Conservation (phyloP, 2,888 invertebrate species). For the Dryocosmus kuriphilus region DNA sequence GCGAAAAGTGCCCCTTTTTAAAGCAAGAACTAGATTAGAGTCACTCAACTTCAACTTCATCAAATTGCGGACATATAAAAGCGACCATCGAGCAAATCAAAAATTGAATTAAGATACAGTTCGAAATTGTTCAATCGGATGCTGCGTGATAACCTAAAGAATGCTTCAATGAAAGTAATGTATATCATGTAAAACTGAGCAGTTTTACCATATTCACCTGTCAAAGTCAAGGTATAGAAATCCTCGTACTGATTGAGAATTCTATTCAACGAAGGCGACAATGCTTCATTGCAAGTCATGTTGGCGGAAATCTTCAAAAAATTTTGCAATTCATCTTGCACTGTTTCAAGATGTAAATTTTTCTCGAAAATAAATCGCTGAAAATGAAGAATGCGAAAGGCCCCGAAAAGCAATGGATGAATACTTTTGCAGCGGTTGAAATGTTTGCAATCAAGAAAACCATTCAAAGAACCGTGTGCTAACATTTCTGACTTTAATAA, state of each 20-base stretch:
- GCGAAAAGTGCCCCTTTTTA: conserved; percentile 45
- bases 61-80: conserved; percentile 54
- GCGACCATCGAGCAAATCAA: conserved; percentile 55
- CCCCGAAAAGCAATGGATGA: conserved; percentile 65
- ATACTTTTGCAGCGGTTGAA: too few species aligned
- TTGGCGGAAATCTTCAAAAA: too few species aligned
- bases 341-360: too few species aligned
- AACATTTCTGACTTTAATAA: conserved; percentile 57
- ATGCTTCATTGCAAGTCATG: neutral
- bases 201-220: conserved; percentile 52
- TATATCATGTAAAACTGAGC: conserved; percentile 57
- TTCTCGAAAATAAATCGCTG: conserved; percentile 58
- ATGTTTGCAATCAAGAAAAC: conserved; percentile 69
- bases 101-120: conserved; percentile 59
- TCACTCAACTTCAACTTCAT: conserved; percentile 42
- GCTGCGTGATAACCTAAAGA: conserved; percentile 49
- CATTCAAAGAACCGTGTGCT: conserved; percentile 65
- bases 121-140: conserved; percentile 63
- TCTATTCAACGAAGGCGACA: neutral
- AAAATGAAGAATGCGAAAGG: conserved; percentile 67
- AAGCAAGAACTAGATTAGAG: conserved; percentile 30
- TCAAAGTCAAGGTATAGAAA: conserved; percentile 52
- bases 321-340: too few species aligned
- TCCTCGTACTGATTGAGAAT: conserved; percentile 53
- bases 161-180: conserved; percentile 48